Conservation (phyloP, 2,888 invertebrate species). For the Chrysolina americana region DNA sequence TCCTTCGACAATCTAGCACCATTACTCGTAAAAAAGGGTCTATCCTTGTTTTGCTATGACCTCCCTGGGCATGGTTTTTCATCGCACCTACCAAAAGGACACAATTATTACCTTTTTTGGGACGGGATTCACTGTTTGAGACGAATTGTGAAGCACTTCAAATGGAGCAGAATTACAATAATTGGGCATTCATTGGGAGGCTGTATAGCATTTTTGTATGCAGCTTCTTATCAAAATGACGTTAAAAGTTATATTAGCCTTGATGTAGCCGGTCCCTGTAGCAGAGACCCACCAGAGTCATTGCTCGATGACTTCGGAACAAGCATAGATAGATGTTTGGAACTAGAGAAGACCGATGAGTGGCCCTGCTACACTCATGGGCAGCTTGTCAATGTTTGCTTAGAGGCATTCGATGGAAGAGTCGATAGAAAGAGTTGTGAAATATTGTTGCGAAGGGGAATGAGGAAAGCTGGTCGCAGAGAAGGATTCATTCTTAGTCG, state of each 20-base stretch:
- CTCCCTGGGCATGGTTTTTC: conserved; percentile 87
- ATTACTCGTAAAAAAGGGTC: conserved; percentile 74
- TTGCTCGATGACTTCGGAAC: neutral
- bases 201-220: neutral
- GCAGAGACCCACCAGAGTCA: neutral
- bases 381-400: neutral
- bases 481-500: neutral
- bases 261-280: neutral
- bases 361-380: neutral
- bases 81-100: conserved; percentile 69
- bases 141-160: conserved; percentile 3
- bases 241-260: neutral
- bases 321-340: neutral
- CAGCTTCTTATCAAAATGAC: neutral
- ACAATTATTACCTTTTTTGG: conserved; percentile 7
- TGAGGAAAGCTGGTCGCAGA: neutral
- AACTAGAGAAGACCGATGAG: neutral
- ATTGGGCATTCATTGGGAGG: conserved; percentile 6
- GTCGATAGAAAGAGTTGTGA: neutral
- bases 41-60: conserved; percentile 82
- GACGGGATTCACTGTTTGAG: neutral
- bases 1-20: conserved; percentile 86
- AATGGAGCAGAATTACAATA: neutral
- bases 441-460: neutral
- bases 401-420: neutral